Percentiles rank a stretch among this genome's conserved stretches.
Evolutionary conservation across 2,888 invertebrate genomes (phyloP).

Genomic region (Leptopilina drosophilae): DNA sequence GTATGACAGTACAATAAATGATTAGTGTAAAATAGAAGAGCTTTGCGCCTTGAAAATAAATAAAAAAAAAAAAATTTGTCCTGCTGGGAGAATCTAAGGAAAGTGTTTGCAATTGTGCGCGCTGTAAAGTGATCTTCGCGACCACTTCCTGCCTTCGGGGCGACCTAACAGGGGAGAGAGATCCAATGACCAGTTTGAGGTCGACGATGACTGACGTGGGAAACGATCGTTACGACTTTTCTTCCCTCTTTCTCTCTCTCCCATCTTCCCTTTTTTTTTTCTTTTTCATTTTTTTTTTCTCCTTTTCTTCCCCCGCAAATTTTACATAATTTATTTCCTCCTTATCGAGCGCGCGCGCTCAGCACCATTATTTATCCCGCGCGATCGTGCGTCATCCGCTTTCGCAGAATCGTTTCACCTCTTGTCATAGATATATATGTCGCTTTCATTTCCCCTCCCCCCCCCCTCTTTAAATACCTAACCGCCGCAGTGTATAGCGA

Average conservation of each 20-base stretch:
- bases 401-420: slow-evolving; percentile 51
- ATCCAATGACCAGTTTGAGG: slow-evolving; percentile 76
- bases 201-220: slow-evolving; percentile 75
- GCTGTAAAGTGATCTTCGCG: slow-evolving; percentile 73
- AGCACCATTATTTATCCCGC: slow-evolving; percentile 55
- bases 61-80: too few species aligned
- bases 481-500: too few species aligned
- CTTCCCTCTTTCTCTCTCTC: slow-evolving; percentile 55
- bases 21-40: too few species aligned
- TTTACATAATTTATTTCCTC: slow-evolving; percentile 56
- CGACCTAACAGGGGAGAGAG: slow-evolving; percentile 65
- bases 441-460: slow-evolving; percentile 39
- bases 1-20: too few species aligned
- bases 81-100: slow-evolving; percentile 41
- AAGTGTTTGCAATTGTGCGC: slow-evolving; percentile 65
- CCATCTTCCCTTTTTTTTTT: slow-evolving; percentile 43
- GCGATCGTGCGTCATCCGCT: slow-evolving; percentile 52
- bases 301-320: slow-evolving; percentile 53
- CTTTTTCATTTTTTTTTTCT: slow-evolving; percentile 31
- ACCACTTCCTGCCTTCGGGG: slow-evolving; percentile 75
- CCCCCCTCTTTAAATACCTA: not conserved
- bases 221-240: slow-evolving; percentile 71
- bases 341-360: slow-evolving; percentile 52
- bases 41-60: too few species aligned
- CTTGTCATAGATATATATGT: slow-evolving; percentile 34